A percentile compares a stretch with the other conserved stretches of the same genome.
These are phyloP conservation scores for Tortricodes alternella DNA, from an alignment of 2,888 invertebrate genomes.

Conservation along the genomic window DNA sequence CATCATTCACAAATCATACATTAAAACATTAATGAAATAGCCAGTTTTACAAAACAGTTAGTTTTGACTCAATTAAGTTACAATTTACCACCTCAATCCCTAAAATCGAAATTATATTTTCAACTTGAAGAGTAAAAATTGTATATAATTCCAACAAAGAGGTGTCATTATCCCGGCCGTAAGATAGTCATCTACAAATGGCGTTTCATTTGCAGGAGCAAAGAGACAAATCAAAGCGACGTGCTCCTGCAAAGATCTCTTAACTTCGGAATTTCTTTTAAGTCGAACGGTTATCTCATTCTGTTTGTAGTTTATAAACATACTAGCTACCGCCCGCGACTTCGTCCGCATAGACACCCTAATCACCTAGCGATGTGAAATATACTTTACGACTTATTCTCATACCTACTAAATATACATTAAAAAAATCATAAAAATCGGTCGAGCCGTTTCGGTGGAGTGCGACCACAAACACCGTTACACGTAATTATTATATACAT, in stretches of 20 bases:
- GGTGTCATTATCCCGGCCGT: constrained; percentile 41
- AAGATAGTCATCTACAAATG: constrained; percentile 60
- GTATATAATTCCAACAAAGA: constrained; percentile 42
- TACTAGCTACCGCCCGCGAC: no score
- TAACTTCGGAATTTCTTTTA: constrained; percentile 51
- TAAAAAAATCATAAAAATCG: no score
- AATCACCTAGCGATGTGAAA: no score
- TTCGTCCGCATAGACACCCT: no score
- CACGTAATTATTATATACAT: no score
- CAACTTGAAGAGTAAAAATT: constrained; percentile 39
- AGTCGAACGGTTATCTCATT: constrained; percentile 47
- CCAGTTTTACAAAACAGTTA: background rate
- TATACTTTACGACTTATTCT: no score
- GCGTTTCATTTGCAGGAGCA: constrained; percentile 63
- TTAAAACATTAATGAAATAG: no score
- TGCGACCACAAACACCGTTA: no score
- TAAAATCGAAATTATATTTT: constrained; percentile 23
- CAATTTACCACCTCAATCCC: constrained; percentile 10
- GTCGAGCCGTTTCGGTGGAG: no score
- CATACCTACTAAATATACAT: no score
- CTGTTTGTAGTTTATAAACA: constrained; percentile 10
- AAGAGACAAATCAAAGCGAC: constrained; percentile 67
- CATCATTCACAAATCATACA: no score
- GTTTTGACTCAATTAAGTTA: constrained; percentile 7
- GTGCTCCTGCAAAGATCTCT: constrained; percentile 57